phyloP scores from a whole-genome alignment of 2,888 invertebrate species.

The Drosophila trichaetosa region DNA sequence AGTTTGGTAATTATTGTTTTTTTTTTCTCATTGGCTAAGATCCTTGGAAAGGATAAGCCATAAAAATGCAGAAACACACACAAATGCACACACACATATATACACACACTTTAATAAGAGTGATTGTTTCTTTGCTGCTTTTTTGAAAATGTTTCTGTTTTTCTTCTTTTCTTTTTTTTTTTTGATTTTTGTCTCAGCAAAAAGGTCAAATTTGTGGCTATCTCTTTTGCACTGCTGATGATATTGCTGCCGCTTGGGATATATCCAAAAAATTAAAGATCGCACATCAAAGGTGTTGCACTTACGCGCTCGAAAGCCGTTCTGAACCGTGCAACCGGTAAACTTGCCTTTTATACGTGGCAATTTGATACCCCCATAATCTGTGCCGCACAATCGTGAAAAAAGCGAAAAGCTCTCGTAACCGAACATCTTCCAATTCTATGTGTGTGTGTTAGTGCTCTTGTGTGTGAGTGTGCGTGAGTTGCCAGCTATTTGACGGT shows the following conservation, averaged over 20 bases:
- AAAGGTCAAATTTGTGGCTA: conserved; percentile 71
- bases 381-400: conserved; percentile 64
- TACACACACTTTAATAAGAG: conserved; percentile 40
- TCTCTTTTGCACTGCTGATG: conserved; percentile 63
- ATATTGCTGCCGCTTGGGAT: conserved; percentile 51
- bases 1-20: conserved; percentile 25
- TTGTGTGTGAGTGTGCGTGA: conserved; percentile 53
- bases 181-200: conserved; percentile 44
- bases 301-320: conserved; percentile 98
- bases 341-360: conserved; percentile 86
- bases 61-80: conserved; percentile 20
- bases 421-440: conserved; percentile 25
- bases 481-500: conserved; percentile 40
- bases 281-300: conserved; percentile 86
- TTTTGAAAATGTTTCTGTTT: conserved; percentile 1
- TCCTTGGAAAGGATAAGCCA: conserved; percentile 61
- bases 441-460: conserved; percentile 20
- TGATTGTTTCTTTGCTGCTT: conserved; percentile 39
- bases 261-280: conserved; percentile 71
- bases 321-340: conserved; percentile 93
- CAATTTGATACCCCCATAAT: conserved; percentile 85
- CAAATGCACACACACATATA: conserved; percentile 38
- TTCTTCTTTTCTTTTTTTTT: conserved; percentile 20
- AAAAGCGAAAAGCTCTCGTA: conserved; percentile 54
- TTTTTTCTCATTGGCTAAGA: conserved; percentile 21